These are phyloP conservation scores for Linurgus olivaceus DNA, from an alignment of 2,797 vertebrate species.

Conservation along the genomic window DNA sequence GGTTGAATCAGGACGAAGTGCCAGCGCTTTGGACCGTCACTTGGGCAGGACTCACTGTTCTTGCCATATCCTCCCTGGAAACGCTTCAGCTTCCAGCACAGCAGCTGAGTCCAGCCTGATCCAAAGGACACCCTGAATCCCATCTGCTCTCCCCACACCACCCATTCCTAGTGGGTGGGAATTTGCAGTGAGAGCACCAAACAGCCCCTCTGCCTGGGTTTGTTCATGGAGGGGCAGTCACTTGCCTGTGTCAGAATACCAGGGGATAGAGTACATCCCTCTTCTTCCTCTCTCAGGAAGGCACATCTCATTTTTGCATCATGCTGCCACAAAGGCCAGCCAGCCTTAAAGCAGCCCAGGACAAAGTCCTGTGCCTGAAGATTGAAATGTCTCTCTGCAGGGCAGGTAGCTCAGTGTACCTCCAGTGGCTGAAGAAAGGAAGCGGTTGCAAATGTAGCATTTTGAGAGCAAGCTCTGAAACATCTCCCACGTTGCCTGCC, in stretches of 20 bases:
- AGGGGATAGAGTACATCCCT: not conserved
- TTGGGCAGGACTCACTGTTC: conserved; percentile 55
- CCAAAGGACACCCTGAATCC: conserved; percentile 1
- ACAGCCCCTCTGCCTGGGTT: not conserved
- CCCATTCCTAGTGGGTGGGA: not conserved
- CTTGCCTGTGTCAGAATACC: not conserved
- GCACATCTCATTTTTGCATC: not conserved
- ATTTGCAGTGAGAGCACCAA: not conserved
- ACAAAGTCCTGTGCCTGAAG: not conserved
- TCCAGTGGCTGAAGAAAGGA: not conserved
- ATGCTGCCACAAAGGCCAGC: not conserved
- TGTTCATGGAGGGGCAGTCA: accelerated
- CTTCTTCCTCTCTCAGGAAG: not conserved
- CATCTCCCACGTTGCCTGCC: conserved; percentile 33
- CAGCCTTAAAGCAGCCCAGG: not conserved
- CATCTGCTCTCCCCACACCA: not conserved
- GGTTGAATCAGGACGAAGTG: conserved; percentile 50
- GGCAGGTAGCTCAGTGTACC: not conserved
- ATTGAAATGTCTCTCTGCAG: not conserved
- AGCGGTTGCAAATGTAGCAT: not conserved
- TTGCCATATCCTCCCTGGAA: conserved; percentile 29
- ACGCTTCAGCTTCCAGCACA: not conserved
- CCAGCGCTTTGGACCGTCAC: conserved; percentile 11
- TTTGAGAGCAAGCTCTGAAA: conserved; percentile 21
- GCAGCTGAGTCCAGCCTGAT: conserved; percentile 22